These are phyloP conservation scores for Phaetusa simplex DNA, from an alignment of 2,113 vertebrate genomes.

Conservation along the genomic window DNA sequence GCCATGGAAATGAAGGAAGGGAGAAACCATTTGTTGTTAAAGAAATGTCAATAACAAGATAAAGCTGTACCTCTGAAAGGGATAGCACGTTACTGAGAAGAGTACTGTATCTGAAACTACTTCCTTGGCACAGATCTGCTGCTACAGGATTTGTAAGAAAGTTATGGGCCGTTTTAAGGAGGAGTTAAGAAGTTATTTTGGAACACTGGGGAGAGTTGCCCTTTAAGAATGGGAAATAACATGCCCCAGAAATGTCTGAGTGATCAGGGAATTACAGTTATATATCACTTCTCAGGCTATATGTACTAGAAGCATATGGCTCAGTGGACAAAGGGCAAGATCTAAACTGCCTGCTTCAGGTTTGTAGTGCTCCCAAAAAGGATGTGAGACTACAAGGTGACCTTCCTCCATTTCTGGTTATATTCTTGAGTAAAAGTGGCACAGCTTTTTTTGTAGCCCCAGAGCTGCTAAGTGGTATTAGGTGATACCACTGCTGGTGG, in stretches of 20 bases:
- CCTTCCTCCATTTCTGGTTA: background rate
- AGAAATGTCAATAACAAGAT: background rate
- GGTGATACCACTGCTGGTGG: background rate
- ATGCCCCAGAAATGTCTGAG: background rate
- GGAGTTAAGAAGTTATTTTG: background rate
- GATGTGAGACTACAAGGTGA: background rate
- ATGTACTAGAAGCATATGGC: background rate
- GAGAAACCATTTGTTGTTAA: background rate
- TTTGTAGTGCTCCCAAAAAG: background rate
- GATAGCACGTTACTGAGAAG: background rate
- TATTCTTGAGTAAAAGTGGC: background rate
- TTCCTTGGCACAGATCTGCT: background rate
- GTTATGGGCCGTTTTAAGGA: background rate
- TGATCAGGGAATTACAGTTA: background rate
- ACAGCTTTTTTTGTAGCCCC: background rate
- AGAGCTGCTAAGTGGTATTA: background rate
- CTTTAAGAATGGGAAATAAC: background rate
- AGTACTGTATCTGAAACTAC: background rate
- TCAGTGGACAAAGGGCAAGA: background rate
- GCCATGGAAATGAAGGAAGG: background rate
- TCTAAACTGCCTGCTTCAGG: background rate
- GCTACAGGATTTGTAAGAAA: background rate
- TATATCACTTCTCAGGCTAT: background rate
- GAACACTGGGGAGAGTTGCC: background rate
- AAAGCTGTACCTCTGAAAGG: background rate